Evolutionary conservation across 2,888 invertebrate species (phyloP).

Genomic region (Ceraclea dissimilis): DNA sequence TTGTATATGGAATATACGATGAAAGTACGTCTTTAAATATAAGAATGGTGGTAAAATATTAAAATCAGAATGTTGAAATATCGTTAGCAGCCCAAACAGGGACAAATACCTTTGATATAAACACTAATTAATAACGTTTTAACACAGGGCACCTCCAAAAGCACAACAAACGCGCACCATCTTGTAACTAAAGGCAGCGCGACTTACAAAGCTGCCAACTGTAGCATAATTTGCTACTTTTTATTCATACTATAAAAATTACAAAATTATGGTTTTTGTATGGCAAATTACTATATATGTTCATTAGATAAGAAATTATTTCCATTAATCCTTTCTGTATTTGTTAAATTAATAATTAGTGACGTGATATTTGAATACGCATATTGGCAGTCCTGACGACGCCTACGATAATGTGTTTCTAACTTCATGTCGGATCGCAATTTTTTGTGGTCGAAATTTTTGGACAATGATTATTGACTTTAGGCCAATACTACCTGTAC

Average conservation of each 20-base stretch:
- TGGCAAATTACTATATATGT: background rate
- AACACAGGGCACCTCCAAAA: conserved; percentile 26
- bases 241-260: background rate
- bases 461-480: background rate
- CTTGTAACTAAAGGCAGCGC: conserved; percentile 39
- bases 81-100: conserved; percentile 4
- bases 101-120: conserved; percentile 17
- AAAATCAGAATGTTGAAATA: background rate
- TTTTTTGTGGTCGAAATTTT: background rate
- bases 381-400: background rate
- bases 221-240: conserved; percentile 6
- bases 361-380: background rate
- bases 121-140: conserved; percentile 15
- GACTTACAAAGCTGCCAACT: conserved; percentile 20
- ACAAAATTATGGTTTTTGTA: background rate
- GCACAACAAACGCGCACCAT: conserved; percentile 53
- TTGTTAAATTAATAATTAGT: background rate
- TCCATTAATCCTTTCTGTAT: background rate
- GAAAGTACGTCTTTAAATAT: conserved; percentile 16
- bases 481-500: too few relatives aligned
- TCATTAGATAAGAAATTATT: background rate
- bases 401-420: background rate
- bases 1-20: conserved; percentile 12
- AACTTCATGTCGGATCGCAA: background rate
- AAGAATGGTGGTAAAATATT: background rate